A percentile compares a stretch with the other conserved stretches of the same genome.
Conservation (phyloP, 1,140 invertebrate species). For the Drosophila biarmipes region DNA sequence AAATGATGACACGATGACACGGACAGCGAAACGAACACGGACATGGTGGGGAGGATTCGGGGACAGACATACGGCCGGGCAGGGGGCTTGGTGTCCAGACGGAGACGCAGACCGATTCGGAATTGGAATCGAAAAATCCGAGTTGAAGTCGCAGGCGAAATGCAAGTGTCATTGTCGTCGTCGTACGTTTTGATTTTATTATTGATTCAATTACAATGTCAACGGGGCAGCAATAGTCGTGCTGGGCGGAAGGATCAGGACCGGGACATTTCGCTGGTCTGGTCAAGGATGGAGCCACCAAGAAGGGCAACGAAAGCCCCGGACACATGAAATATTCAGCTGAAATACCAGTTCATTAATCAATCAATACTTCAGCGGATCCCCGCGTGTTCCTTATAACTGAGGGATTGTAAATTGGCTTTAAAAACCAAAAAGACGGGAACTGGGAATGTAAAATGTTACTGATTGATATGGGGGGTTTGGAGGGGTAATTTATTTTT, state of each 20-base stretch:
- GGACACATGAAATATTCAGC: constrained; percentile 26
- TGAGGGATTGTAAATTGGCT: not conserved
- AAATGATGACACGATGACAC: constrained; percentile 48
- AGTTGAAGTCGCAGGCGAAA: not conserved
- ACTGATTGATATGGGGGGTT: no score
- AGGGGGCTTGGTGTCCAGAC: constrained; percentile 2
- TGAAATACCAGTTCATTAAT: constrained; percentile 27
- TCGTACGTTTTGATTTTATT: constrained; percentile 68
- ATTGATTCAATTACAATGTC: constrained; percentile 78
- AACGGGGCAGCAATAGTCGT: constrained; percentile 33
- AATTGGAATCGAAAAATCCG: not conserved
- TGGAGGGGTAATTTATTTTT: not conserved
- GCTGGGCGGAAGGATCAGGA: constrained; percentile 12
- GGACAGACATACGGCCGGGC: constrained; percentile 3
- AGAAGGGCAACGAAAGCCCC: not conserved
- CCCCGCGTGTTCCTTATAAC: not conserved
- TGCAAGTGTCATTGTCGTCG: constrained; percentile 55
- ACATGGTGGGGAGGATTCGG: constrained; percentile 34
- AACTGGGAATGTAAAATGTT: no score
- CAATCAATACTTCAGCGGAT: constrained; percentile 19
- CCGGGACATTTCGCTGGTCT: constrained; percentile 1
- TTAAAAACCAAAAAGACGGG: not conserved
- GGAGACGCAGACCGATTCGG: constrained; percentile 16
- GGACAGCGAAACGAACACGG: constrained; percentile 26
- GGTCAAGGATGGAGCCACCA: constrained; percentile 12